Base-by-base conservation (phyloP, 2,888 invertebrate genomes). In the Philhelius pedissequus region DNA sequence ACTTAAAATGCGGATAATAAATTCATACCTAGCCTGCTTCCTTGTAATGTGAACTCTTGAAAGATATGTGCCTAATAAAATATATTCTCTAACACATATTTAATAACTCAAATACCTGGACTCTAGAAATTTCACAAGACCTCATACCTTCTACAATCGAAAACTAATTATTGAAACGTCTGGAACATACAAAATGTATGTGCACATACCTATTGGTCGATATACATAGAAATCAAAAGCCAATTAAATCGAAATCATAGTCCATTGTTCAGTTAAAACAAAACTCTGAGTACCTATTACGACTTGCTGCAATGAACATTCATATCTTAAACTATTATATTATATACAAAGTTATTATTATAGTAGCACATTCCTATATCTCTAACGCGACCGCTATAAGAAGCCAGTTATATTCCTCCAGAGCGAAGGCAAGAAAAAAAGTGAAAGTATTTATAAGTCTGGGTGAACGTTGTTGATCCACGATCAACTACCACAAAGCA, bases 181-280 rank as follows among this genome's bases (percentile, higher is more conserved):
- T n/a, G n/a, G n/a, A n/a, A n/a, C n/a, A n/a, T n/a, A n/a, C n/a
- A n/a, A 52, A 79, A 78, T 75, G 69, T 73, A 43, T 38, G 27
- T n/a, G 25, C 32, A 68, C 56, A 27, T 30, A 74, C 52, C n/a
- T n/a, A n/a, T n/a, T n/a, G n/a, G n/a, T n/a, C n/a, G n/a, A n/a
- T n/a, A n/a, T n/a, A n/a, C n/a, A n/a, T n/a, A n/a, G n/a, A 79
- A 74, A 81, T 81, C 68, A 82, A 82, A 77, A 52, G 77, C 77
- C 68, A 82, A 82, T 78, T 82, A 82, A 78, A 68, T 68, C 54
- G 54, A 68, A 82, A 82, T 68, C 68, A 73, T 77, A 62, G 18
- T 62, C 60, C 71, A 82, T 82, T 82, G 82, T 82, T 76, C 58
- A 58, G 30, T 22, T 62, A 22, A 60, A 64, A 56, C 56, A 38